A percentile compares a stretch with the other conserved stretches of the same genome.
Evolutionary conservation across 1,140 invertebrate species (phyloP).

Genomic region (Bilobella aurantiaca): DNA sequence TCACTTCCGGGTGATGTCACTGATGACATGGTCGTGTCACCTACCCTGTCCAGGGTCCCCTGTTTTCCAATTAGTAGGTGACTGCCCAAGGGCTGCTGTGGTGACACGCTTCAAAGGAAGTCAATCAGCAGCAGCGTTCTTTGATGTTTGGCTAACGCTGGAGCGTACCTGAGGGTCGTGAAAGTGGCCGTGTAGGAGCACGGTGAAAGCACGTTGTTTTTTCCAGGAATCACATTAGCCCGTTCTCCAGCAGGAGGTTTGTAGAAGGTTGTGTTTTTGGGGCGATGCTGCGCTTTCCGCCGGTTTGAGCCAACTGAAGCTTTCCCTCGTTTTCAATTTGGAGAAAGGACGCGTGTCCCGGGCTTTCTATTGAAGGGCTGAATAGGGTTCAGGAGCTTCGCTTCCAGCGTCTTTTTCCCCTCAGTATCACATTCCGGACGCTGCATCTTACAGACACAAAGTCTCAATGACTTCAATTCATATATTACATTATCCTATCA

Average conservation of each 20-base stretch:
- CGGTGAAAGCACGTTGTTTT: not conserved
- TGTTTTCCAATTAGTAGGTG: too few species aligned
- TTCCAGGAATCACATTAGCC: not conserved
- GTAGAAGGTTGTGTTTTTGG: not conserved
- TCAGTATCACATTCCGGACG: not conserved
- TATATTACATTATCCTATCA: too few species aligned
- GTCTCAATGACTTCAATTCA: too few species aligned
- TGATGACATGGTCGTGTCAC: too few species aligned
- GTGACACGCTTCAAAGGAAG: too few species aligned
- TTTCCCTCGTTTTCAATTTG: not conserved
- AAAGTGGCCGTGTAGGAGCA: too few species aligned
- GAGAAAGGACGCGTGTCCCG: not conserved
- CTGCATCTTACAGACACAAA: not conserved
- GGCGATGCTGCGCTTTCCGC: not conserved
- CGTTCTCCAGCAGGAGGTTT: not conserved
- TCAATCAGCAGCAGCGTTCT: too few species aligned
- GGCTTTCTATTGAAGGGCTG: not conserved
- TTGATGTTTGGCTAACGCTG: too few species aligned
- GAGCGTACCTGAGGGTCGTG: too few species aligned
- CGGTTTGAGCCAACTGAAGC: not conserved
- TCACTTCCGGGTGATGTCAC: not conserved
- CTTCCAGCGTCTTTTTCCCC: too few species aligned
- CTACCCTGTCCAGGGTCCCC: too few species aligned
- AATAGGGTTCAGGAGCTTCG: not conserved
- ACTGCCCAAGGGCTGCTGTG: too few species aligned